Percentiles rank a stretch among this genome's conserved stretches.
Evolutionary conservation across 2,888 invertebrate species (phyloP).

Genomic region (Phengaris alcon): DNA sequence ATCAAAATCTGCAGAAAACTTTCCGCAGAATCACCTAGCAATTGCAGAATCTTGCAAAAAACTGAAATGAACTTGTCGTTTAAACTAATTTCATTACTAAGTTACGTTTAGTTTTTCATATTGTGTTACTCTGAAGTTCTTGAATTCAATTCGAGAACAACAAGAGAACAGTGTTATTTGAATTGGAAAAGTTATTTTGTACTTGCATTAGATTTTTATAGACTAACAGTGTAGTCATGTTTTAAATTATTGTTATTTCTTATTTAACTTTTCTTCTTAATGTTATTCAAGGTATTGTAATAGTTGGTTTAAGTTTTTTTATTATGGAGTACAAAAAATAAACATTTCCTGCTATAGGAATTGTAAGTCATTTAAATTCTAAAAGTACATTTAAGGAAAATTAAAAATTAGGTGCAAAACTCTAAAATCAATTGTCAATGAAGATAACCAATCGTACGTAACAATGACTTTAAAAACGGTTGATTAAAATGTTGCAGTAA

Average conservation of each 20-base stretch:
- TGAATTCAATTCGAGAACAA: slow-evolving; percentile 68
- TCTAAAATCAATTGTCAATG: background rate
- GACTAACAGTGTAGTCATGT: slow-evolving; percentile 9
- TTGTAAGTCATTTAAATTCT: no score
- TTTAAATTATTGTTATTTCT: slow-evolving; percentile 7
- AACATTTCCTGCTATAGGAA: background rate
- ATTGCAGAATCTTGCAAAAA: slow-evolving; percentile 71
- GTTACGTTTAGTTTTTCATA: slow-evolving; percentile 70
- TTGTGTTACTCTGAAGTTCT: slow-evolving; percentile 62
- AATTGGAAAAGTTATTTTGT: slow-evolving; percentile 17
- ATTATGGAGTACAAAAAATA: background rate
- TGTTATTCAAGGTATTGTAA: background rate
- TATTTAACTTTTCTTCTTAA: slow-evolving; percentile 10
- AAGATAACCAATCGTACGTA: slow-evolving; percentile 16
- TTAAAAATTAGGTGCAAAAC: background rate
- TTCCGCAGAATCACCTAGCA: slow-evolving; percentile 68
- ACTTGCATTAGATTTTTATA: slow-evolving; percentile 21
- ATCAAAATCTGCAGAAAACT: slow-evolving; percentile 77
- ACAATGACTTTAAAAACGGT: slow-evolving; percentile 36
- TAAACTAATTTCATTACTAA: slow-evolving; percentile 77
- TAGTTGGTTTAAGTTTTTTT: background rate
- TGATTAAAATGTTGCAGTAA: slow-evolving; percentile 47
- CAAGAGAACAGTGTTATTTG: slow-evolving; percentile 32
- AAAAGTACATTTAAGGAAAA: background rate
- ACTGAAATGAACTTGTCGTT: slow-evolving; percentile 77